A percentile compares a stretch with the other conserved stretches of the same genome.
Conservation (phyloP, 2,797 vertebrate genomes). For the Notamacropus eugenii region DNA sequence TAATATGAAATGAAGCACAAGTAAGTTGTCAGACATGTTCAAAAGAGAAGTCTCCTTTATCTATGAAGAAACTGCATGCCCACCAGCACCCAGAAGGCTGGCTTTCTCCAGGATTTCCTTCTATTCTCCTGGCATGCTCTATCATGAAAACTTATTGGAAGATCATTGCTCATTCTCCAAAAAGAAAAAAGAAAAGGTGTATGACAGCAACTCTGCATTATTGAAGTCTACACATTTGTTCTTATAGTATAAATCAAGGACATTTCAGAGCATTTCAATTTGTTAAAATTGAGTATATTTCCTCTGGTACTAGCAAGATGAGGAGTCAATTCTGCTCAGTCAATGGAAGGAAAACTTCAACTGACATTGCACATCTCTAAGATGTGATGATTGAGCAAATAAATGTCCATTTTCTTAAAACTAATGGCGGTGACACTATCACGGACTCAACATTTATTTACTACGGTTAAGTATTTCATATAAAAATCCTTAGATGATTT, state of each 20-base stretch:
- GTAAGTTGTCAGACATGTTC: background rate
- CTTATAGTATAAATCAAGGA: conserved; percentile 34
- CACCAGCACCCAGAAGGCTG: background rate
- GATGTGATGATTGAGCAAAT: background rate
- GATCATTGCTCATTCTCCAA: background rate
- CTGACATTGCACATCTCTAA: background rate
- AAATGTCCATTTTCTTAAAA: background rate
- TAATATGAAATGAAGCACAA: conserved; percentile 38
- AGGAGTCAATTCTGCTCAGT: background rate
- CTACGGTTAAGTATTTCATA: background rate
- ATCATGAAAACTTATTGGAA: conserved; percentile 3
- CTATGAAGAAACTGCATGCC: too few relatives aligned
- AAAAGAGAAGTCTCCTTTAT: background rate
- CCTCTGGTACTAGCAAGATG: background rate
- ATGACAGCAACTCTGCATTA: background rate
- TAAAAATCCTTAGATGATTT: background rate
- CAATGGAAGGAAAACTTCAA: conserved; percentile 25
- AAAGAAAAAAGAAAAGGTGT: background rate
- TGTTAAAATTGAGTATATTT: background rate
- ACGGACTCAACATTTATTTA: background rate
- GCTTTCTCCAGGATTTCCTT: background rate
- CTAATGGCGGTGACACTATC: background rate
- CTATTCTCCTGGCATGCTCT: background rate
- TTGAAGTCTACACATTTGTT: background rate
- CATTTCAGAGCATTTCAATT: conserved; percentile 19